Evolutionary conservation across 2,888 invertebrate genomes (phyloP).

Genomic region (Koerneria pararmatus): DNA sequence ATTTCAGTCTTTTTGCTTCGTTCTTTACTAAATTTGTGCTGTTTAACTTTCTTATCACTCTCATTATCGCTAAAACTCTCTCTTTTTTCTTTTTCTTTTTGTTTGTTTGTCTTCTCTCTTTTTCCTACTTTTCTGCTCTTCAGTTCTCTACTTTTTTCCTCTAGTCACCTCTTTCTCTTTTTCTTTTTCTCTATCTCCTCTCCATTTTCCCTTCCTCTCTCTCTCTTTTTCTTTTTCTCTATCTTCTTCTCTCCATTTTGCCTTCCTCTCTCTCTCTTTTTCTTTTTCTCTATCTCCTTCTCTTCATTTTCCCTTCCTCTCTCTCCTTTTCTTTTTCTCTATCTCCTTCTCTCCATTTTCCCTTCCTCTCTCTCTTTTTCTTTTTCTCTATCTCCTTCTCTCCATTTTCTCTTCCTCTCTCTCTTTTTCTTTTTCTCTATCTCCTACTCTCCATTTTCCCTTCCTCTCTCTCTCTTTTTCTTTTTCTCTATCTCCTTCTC

Average conservation of each 20-base stretch:
- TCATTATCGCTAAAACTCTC: not conserved
- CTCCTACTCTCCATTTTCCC: too few relatives aligned
- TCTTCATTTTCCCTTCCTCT: conserved; percentile 17
- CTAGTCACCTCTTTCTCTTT: not conserved
- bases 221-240: conserved; percentile 5
- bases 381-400: not conserved
- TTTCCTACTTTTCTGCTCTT: not conserved
- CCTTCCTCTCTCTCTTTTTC: conserved; percentile 14
- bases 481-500: not conserved
- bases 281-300: conserved; percentile 12
- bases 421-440: too few relatives aligned
- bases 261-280: conserved; percentile 13
- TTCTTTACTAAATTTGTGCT: too few relatives aligned
- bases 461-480: too few relatives aligned
- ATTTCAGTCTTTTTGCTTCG: too few relatives aligned
- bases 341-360: conserved; percentile 18
- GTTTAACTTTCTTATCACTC: not conserved
- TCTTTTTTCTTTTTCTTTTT: not conserved
- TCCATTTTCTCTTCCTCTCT: not conserved
- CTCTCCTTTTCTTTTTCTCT: conserved; percentile 3
- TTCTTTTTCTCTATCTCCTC: not conserved
- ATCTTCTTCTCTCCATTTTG: conserved; percentile 1
- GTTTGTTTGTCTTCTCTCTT: conserved; percentile 1
- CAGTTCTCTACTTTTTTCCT: not conserved
- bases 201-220: not conserved